Evolutionary conservation across 2,888 invertebrate genomes (phyloP).

Genomic region (Lysandra coridon): DNA sequence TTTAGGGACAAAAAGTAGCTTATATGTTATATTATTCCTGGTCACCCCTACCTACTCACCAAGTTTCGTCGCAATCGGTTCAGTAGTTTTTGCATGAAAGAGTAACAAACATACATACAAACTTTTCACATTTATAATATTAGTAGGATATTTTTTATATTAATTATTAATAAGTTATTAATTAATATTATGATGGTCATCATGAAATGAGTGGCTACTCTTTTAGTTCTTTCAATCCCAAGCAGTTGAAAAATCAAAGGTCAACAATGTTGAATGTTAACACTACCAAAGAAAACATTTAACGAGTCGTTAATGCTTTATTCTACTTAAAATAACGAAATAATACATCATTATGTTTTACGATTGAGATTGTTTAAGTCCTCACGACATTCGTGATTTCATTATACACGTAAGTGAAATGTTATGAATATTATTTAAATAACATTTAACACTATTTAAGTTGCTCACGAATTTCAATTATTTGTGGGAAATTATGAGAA

Average conservation of each 20-base stretch:
- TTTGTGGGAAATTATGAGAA: background rate
- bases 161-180: no score
- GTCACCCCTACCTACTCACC: no score
- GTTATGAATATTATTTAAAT: background rate
- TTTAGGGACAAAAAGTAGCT: no score
- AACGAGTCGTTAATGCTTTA: background rate
- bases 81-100: no score
- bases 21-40: no score
- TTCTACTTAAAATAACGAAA: background rate
- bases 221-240: background rate
- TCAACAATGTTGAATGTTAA: background rate
- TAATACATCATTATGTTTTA: constrained; percentile 7
- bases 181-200: no score
- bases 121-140: no score
- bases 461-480: background rate
- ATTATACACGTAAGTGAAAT: background rate
- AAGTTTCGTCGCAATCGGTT: no score
- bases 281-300: background rate
- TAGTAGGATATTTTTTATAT: no score
- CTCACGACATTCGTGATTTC: constrained; percentile 16
- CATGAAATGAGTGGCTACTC: no score
- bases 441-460: background rate
- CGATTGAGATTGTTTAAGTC: background rate
- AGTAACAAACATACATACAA: no score
- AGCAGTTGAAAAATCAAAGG: background rate